Conservation (phyloP, 53 echinoderm and acorn worm species). For the Holothuria leucospilota region DNA sequence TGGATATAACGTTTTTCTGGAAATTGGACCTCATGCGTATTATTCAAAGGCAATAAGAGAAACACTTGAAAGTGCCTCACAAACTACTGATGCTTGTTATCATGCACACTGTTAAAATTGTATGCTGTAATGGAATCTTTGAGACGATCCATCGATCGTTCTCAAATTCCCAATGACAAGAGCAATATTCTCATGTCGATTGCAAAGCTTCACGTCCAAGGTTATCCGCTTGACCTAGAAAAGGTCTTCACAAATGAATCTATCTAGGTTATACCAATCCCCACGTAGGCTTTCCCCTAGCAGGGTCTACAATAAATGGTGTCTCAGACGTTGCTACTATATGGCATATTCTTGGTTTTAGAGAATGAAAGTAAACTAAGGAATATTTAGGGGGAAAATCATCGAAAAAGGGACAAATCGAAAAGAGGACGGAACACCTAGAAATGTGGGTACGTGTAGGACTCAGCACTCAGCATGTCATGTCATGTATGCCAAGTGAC, state of each 20-base stretch:
- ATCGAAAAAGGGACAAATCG: too few species aligned
- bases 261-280: not conserved
- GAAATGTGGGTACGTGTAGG: too few species aligned
- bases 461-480: too few species aligned
- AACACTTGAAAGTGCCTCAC: not conserved
- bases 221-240: slow-evolving; percentile 23
- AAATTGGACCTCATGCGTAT: slow-evolving; percentile 61
- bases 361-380: too few species aligned
- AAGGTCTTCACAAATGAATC: slow-evolving; percentile 22
- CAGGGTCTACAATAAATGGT: too few species aligned
- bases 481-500: too few species aligned
- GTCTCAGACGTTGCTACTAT: too few species aligned
- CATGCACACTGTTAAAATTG: slow-evolving; percentile 24
- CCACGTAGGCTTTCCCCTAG: too few species aligned
- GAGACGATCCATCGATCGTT: slow-evolving; percentile 49
- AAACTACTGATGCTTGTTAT: not conserved
- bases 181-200: slow-evolving; percentile 52
- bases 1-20: slow-evolving; percentile 51
- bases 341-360: too few species aligned
- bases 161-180: slow-evolving; percentile 25
- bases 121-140: slow-evolving; percentile 46
- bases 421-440: too few species aligned
- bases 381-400: too few species aligned
- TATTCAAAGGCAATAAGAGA: slow-evolving; percentile 48
- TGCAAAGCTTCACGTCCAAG: slow-evolving; percentile 59